Conservation (phyloP, 2,888 invertebrate genomes). For the Pimpla rufipes region DNA sequence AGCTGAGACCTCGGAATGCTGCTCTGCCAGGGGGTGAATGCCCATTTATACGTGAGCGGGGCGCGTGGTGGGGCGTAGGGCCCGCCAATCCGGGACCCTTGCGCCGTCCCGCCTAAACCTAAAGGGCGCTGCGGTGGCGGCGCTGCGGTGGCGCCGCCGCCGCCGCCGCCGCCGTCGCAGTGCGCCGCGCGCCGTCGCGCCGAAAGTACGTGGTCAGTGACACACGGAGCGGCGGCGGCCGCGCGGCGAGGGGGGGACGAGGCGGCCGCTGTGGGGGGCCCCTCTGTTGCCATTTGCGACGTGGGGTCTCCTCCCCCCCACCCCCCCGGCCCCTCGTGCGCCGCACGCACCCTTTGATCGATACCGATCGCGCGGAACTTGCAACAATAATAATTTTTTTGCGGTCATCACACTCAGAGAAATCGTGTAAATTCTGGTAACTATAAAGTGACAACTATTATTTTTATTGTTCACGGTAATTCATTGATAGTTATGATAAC, state of each 20-base stretch:
- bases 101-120: conserved; percentile 78
- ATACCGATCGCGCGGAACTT: conserved; percentile 63
- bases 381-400: conserved; percentile 14
- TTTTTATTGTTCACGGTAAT: too few species aligned
- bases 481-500: too few species aligned
- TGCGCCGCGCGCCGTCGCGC: conserved; percentile 35
- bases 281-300: conserved; percentile 53
- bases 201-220: conserved; percentile 61
- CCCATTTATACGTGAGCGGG: conserved; percentile 65
- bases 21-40: conserved; percentile 65
- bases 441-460: too few species aligned
- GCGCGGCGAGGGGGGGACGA: conserved; percentile 2
- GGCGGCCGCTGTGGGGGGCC: conserved; percentile 69
- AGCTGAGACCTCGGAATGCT: conserved; percentile 69
- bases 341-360: conserved; percentile 67
- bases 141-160: conserved; percentile 51
- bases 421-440: too few species aligned
- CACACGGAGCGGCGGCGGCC: conserved; percentile 25
- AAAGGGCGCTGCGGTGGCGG: conserved; percentile 69
- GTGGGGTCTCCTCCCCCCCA: too few species aligned
- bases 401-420: not conserved
- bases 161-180: not conserved
- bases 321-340: conserved; percentile 37
- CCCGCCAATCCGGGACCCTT: conserved; percentile 73
- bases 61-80: conserved; percentile 72